phyloP scores from a whole-genome alignment of 2,888 invertebrate species.

The Trichopoda pennipes region DNA sequence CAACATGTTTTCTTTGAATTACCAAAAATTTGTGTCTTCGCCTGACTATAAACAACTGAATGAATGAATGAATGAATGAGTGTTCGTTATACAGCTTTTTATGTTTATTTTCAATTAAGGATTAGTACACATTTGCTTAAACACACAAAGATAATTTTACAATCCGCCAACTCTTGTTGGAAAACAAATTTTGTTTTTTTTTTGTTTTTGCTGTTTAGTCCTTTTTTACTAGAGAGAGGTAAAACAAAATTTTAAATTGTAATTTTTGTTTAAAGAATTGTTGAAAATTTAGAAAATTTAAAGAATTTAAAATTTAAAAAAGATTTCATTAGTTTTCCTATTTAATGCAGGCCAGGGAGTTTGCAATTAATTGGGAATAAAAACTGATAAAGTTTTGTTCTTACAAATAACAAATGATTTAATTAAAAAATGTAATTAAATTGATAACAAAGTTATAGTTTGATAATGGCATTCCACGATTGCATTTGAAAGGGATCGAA shows the following conservation, averaged over 20 bases:
- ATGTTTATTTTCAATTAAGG: slow-evolving; percentile 76
- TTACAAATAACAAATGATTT: too few relatives aligned
- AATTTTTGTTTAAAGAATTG: background rate
- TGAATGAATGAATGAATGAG: background rate
- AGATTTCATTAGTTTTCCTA: background rate
- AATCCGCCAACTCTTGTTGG: slow-evolving; percentile 38
- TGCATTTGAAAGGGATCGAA: too few relatives aligned
- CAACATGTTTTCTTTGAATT: slow-evolving; percentile 69
- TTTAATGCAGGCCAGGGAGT: too few relatives aligned
- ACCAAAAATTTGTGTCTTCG: slow-evolving; percentile 43
- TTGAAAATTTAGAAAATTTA: background rate
- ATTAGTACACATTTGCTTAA: slow-evolving; percentile 67
- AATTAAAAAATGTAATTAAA: too few relatives aligned
- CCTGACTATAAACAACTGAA: background rate
- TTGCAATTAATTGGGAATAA: too few relatives aligned
- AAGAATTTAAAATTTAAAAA: too few relatives aligned
- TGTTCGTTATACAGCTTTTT: slow-evolving; percentile 19
- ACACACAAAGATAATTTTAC: slow-evolving; percentile 43
- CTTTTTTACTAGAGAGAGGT: too few relatives aligned
- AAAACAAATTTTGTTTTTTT: slow-evolving; percentile 22
- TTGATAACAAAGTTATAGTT: too few relatives aligned
- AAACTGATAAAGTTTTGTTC: too few relatives aligned
- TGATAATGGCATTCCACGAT: too few relatives aligned
- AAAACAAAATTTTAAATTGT: background rate
- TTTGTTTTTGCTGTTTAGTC: background rate